Percentiles rank a stretch among this genome's conserved stretches.
These are phyloP conservation scores for Molossus molossus DNA, from an alignment of 2,797 vertebrate genomes.

Conservation along the genomic window DNA sequence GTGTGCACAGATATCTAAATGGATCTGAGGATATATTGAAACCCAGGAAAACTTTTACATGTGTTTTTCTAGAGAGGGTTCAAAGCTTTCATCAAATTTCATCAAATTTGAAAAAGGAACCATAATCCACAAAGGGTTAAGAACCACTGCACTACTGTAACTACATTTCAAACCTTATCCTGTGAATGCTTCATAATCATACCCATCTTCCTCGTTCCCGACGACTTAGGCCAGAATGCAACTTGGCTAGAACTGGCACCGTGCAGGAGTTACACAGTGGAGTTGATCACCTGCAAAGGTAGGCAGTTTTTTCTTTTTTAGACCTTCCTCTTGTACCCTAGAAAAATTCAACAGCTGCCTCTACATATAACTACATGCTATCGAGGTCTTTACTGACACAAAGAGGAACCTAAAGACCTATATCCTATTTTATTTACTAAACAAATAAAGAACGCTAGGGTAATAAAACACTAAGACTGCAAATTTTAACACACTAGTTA, in stretches of 20 bases:
- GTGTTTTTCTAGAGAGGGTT: background rate
- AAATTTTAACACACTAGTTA: conserved; percentile 7
- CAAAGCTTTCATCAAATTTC: background rate
- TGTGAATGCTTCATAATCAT: background rate
- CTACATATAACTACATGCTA: background rate
- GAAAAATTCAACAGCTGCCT: conserved; percentile 13
- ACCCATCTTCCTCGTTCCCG: background rate
- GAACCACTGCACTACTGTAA: background rate
- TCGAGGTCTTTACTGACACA: background rate
- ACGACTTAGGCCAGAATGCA: background rate
- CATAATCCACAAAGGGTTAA: background rate
- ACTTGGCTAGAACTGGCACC: background rate
- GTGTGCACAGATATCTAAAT: background rate
- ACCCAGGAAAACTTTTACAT: background rate
- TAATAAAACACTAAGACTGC: background rate
- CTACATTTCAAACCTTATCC: conserved; percentile 7
- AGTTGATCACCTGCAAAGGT: background rate
- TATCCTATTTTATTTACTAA: background rate
- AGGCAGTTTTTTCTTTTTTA: background rate
- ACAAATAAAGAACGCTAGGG: background rate
- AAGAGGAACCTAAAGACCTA: background rate
- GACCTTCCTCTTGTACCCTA: background rate
- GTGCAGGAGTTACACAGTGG: background rate
- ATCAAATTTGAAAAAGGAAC: conserved; percentile 50
- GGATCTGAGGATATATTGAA: background rate